A percentile compares a stretch with the other conserved stretches of the same genome.
These are phyloP conservation scores for Chymomyza procnemis DNA, from an alignment of 2,888 invertebrate genomes.

Conservation along the genomic window DNA sequence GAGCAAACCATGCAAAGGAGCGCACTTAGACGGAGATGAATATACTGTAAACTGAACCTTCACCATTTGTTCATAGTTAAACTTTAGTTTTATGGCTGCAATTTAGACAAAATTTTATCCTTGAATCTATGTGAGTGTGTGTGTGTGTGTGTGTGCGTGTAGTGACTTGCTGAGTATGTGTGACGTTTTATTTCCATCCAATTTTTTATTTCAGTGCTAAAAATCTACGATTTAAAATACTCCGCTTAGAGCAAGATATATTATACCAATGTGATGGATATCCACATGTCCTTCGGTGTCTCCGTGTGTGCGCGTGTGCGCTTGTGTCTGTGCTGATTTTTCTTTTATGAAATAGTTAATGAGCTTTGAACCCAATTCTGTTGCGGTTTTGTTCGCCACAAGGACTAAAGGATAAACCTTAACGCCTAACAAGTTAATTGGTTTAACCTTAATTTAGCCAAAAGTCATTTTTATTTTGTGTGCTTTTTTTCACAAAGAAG, in stretches of 20 bases:
- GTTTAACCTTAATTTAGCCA: neutral
- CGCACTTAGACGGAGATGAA: neutral
- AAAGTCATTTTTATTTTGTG: neutral
- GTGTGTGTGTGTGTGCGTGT: slow-evolving; percentile 15
- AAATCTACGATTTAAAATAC: slow-evolving; percentile 65
- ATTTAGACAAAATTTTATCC: slow-evolving; percentile 61
- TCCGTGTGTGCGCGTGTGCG: neutral
- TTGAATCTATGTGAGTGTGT: slow-evolving; percentile 20
- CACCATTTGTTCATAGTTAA: slow-evolving; percentile 53
- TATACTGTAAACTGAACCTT: slow-evolving; percentile 8
- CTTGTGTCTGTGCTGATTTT: neutral
- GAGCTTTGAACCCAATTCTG: slow-evolving; percentile 41
- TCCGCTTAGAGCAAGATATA: slow-evolving; percentile 59
- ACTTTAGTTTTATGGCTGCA: slow-evolving; percentile 72
- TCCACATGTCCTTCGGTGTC: slow-evolving; percentile 29
- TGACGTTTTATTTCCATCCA: slow-evolving; percentile 51
- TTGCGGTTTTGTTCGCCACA: neutral
- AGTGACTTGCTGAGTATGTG: slow-evolving; percentile 21
- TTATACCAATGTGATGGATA: slow-evolving; percentile 42
- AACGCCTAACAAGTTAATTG: slow-evolving; percentile 4
- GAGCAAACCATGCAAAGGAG: neutral
- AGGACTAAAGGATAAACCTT: neutral
- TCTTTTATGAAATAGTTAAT: neutral
- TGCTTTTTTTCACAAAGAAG: too few species aligned
- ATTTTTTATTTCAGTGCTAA: slow-evolving; percentile 62